Percentiles rank a stretch among this genome's conserved stretches.
Conservation (phyloP, 2,797 vertebrate species). For the Hydrolagus colliei region DNA sequence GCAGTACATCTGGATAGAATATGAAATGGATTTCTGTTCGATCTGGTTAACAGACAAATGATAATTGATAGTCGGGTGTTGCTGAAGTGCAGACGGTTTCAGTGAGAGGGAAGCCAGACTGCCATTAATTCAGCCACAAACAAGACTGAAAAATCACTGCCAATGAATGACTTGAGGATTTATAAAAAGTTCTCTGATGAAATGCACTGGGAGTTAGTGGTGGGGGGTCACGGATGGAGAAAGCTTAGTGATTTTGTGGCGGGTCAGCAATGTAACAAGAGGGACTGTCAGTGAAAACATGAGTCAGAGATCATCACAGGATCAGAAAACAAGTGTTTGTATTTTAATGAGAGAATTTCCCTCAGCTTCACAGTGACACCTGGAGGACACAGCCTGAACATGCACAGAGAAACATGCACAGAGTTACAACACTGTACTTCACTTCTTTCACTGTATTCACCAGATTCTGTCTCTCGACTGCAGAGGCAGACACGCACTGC, state of each 20-base stretch:
- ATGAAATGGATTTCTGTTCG: no score
- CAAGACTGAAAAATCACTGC: no score
- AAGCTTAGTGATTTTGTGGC: background rate
- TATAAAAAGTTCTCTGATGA: background rate
- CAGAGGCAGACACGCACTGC: background rate
- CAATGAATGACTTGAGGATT: background rate
- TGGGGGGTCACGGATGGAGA: background rate
- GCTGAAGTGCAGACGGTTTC: background rate
- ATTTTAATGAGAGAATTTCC: background rate
- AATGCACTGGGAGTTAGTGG: no score
- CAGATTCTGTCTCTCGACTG: background rate
- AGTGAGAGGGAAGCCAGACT: background rate
- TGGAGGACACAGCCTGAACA: background rate
- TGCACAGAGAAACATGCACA: background rate
- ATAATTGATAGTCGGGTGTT: background rate
- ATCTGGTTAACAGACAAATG: no score
- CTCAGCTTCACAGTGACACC: background rate
- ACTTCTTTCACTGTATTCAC: background rate
- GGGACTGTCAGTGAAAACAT: background rate
- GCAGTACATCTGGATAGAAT: no score
- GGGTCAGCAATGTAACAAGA: background rate
- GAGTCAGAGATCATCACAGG: background rate
- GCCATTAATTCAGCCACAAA: background rate
- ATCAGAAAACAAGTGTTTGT: background rate
- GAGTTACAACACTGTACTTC: no score